phyloP scores from a whole-genome alignment of 2,797 vertebrate species.

The Sebastes goodei region DNA sequence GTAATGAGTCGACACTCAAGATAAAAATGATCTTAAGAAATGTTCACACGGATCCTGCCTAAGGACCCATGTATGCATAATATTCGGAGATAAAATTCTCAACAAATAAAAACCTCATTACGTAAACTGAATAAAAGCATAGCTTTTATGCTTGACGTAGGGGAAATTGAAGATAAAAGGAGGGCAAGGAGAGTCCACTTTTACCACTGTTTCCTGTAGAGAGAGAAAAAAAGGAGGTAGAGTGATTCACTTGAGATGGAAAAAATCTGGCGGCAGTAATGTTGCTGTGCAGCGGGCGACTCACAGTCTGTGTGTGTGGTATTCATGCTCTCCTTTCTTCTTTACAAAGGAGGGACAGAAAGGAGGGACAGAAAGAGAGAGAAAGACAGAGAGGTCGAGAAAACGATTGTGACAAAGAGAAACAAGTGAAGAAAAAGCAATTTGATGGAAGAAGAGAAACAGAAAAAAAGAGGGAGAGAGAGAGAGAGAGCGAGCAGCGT shows the following conservation, averaged over 20 bases:
- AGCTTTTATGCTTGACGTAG: neutral
- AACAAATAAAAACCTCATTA: conserved; percentile 3
- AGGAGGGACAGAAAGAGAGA: conserved; percentile 38
- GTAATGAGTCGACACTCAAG: neutral
- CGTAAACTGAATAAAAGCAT: neutral
- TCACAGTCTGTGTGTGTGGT: conserved; percentile 81
- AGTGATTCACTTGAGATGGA: conserved; percentile 72
- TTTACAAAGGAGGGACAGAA: conserved; percentile 54
- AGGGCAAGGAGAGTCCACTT: conserved; percentile 28
- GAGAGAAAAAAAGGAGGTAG: conserved; percentile 40
- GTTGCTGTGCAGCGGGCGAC: conserved; percentile 60
- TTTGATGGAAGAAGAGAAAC: conserved; percentile 41
- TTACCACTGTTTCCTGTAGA: conserved; percentile 47
- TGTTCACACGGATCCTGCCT: neutral
- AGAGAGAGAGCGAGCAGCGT: conserved; percentile 29
- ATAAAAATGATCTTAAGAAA: neutral
- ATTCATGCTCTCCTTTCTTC: conserved; percentile 68
- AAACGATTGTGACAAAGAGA: conserved; percentile 47
- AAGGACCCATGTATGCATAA: neutral
- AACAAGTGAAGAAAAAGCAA: conserved; percentile 55
- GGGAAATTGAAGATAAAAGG: conserved; percentile 40
- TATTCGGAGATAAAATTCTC: neutral
- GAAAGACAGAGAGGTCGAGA: conserved; percentile 45
- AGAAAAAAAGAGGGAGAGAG: neutral
- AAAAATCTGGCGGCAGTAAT: conserved; percentile 74